Conservation (phyloP, 2,797 vertebrate genomes). For the Carduelis carduelis region DNA sequence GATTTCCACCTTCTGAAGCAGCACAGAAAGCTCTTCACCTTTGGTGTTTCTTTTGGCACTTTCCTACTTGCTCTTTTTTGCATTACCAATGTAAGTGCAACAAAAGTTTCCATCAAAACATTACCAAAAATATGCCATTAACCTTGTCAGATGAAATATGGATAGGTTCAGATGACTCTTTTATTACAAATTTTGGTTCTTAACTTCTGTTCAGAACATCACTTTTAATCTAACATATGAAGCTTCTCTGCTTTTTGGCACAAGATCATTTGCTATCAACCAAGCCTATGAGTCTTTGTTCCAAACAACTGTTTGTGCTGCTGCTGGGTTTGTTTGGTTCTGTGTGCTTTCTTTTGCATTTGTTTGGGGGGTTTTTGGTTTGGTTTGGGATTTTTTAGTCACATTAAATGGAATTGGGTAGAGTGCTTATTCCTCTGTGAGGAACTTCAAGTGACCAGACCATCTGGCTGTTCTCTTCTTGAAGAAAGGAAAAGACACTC, state of each 20-base stretch:
- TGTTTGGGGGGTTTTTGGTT: fast-evolving
- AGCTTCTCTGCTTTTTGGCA: background rate
- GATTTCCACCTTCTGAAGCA: constrained; percentile 93
- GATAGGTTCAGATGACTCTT: background rate
- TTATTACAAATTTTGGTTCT: background rate
- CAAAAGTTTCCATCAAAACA: background rate
- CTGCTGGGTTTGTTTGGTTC: background rate
- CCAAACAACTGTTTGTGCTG: background rate
- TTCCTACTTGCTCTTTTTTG: constrained; percentile 91
- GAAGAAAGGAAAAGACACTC: background rate
- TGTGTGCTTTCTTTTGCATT: background rate
- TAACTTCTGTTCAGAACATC: background rate
- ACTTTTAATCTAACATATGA: background rate
- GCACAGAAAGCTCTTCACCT: constrained; percentile 93
- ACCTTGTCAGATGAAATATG: background rate
- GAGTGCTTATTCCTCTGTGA: background rate
- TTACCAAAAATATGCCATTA: background rate
- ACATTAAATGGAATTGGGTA: background rate
- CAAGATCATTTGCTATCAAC: background rate
- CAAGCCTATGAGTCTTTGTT: background rate
- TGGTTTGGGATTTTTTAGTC: background rate
- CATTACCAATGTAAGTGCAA: constrained; percentile 89
- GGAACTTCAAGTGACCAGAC: background rate
- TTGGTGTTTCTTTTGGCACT: constrained; percentile 85
- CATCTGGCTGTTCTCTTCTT: background rate